phyloP scores from a whole-genome alignment of 2,113 vertebrate species.

The Cariama cristata region DNA sequence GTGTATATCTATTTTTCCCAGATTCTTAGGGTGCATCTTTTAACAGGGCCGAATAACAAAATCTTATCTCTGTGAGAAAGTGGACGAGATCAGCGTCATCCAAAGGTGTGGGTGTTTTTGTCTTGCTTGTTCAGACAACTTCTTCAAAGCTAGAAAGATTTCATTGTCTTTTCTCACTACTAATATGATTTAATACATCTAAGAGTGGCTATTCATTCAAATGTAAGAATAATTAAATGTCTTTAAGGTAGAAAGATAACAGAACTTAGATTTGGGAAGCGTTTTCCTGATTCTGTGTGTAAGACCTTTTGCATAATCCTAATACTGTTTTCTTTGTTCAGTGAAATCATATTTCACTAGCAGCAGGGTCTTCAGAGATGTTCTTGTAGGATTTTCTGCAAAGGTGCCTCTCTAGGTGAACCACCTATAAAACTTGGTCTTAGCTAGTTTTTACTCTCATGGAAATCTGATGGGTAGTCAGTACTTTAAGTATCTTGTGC shows the following conservation, averaged over 20 bases:
- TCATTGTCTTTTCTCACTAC: neutral
- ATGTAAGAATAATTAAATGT: neutral
- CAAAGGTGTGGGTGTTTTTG: neutral
- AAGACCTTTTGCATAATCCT: neutral
- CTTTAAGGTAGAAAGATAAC: neutral
- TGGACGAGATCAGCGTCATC: too few relatives aligned
- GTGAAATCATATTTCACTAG: neutral
- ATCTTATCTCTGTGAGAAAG: neutral
- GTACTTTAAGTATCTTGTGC: neutral
- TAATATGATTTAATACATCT: neutral
- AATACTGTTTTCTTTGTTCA: neutral
- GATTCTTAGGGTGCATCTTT: neutral
- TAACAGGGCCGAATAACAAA: neutral
- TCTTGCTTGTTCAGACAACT: neutral
- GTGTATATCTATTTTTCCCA: fast-evolving
- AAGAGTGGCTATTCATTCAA: neutral
- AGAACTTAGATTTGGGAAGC: neutral
- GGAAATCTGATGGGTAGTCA: neutral
- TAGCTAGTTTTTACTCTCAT: fast-evolving
- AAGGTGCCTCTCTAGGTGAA: neutral
- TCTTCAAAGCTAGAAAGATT: neutral
- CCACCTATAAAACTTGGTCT: fast-evolving
- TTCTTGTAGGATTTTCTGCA: neutral
- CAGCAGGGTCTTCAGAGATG: neutral
- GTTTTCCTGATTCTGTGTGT: neutral